A percentile compares a stretch with the other conserved stretches of the same genome.
phyloP scores from a whole-genome alignment of 2,113 vertebrate genomes.

The Epinephelus moara region DNA sequence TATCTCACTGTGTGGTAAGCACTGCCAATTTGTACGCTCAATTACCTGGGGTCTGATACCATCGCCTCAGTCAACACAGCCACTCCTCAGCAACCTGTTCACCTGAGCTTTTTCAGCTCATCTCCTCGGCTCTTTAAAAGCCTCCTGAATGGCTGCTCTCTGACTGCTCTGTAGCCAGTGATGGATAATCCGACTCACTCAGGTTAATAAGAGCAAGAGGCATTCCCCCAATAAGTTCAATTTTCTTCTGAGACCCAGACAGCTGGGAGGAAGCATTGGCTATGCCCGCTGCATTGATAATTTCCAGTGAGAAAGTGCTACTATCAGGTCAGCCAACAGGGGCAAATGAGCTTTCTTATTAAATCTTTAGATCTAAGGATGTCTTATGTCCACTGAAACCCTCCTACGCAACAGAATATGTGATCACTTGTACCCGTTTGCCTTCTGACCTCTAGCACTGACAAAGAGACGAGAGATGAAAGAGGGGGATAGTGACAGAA shows the following conservation, averaged over 20 bases:
- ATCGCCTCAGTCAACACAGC: slow-evolving; percentile 55
- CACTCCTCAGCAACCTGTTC: slow-evolving; percentile 53
- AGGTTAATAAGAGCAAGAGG: slow-evolving; percentile 47
- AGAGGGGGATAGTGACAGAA: slow-evolving; percentile 2
- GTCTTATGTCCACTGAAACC: slow-evolving; percentile 7
- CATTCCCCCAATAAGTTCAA: slow-evolving; percentile 20
- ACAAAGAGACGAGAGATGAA: slow-evolving; percentile 25
- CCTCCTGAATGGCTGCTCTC: neutral
- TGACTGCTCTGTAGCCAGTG: slow-evolving; percentile 27
- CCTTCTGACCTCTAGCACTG: slow-evolving; percentile 7
- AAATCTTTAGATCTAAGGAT: slow-evolving; percentile 13
- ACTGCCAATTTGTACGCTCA: slow-evolving; percentile 62
- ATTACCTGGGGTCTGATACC: slow-evolving; percentile 60
- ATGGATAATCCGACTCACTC: slow-evolving; percentile 34
- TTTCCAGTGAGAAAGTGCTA: slow-evolving; percentile 15
- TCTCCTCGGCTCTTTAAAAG: slow-evolving; percentile 37
- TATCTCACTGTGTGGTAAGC: slow-evolving; percentile 61
- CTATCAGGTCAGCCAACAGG: neutral
- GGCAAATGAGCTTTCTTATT: slow-evolving; percentile 17
- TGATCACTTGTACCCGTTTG: slow-evolving; percentile 21
- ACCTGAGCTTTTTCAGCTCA: slow-evolving; percentile 50
- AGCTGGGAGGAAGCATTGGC: slow-evolving; percentile 14
- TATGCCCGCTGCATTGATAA: slow-evolving; percentile 11
- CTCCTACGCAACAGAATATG: slow-evolving; percentile 4
- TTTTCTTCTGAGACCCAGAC: slow-evolving; percentile 15